Base-by-base conservation (phyloP, 2,113 vertebrate genomes). In the Platysternon megacephalum region DNA sequence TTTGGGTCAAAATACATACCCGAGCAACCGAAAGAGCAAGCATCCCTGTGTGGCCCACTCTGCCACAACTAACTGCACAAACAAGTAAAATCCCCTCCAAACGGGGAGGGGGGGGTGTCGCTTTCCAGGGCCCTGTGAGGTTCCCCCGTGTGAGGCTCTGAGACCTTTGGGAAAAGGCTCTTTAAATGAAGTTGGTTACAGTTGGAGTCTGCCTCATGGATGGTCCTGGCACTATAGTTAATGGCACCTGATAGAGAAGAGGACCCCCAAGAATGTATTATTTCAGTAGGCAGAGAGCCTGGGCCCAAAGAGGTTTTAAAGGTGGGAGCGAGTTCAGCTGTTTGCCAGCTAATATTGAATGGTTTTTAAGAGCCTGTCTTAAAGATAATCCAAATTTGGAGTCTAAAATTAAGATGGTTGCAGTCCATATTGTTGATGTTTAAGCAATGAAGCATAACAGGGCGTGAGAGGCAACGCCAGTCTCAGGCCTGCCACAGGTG, bases 301-400 rank as follows among this genome's bases (percentile, higher is more conserved):
- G 53, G 22, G 91, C 8, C 2, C n/a, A 68, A 11, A 28, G 49
- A 85, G 53, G 22, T 83, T 91, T 91, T 55, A 89, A 22, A 91
- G n/a, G 12, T 5, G 5, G 32, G 42, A 91, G 88, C 93, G 94
- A 95, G 95, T 93, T 97, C 61, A 97, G 90, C 94, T 93, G 82
- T 82, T 96, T n/a, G 6, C 90, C 96, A 96, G 94, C 87, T 61
- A 83, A 44, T 58, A 82, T 85, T 90, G 88, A 97, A 94, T 21
- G 61, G 95, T 86, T 88, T 93, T 8, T 11, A 44, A 94, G 94
- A 89, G 87, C 58, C 86, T 94, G 90, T 96, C 79, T 94, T 90
- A 42, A 16, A 86, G 72, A 81, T 90, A 84, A 83, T 95, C 68
- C 90, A 94, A 82, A 82, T 79, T 42, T 81, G 35, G 93, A 92